Evolutionary conservation across 2,797 vertebrate genomes (phyloP).

Genomic region (Protosalanx chinensis): DNA sequence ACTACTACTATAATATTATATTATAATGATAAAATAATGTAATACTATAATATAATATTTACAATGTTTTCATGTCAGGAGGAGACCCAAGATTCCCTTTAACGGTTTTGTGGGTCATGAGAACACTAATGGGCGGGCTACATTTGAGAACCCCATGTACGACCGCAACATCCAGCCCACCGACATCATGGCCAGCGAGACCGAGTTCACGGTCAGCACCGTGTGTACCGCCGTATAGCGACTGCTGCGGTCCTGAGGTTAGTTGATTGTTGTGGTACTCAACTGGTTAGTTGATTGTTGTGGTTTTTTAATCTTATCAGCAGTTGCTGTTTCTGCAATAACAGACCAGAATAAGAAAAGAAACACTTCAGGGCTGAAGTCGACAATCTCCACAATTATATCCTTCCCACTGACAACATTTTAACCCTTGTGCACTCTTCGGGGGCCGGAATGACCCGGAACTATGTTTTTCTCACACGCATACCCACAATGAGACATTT

Average conservation of each 20-base stretch:
- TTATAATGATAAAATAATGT: background rate
- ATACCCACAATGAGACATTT: too few relatives aligned
- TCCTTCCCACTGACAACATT: too few relatives aligned
- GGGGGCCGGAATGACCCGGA: too few relatives aligned
- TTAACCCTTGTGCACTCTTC: too few relatives aligned
- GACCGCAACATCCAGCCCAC: constrained; percentile 95
- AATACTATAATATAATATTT: background rate
- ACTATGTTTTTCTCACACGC: too few relatives aligned
- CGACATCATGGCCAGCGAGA: constrained; percentile 90
- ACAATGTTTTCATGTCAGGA: constrained; percentile 65
- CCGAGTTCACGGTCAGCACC: constrained; percentile 98
- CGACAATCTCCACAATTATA: too few relatives aligned
- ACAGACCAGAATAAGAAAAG: background rate
- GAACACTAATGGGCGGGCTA: constrained; percentile 92
- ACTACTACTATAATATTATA: background rate
- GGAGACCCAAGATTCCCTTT: constrained; percentile 98
- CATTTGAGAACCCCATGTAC: constrained; percentile 98
- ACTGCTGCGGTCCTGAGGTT: constrained; percentile 66
- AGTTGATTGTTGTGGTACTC: constrained; percentile 20
- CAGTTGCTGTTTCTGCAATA: too few relatives aligned
- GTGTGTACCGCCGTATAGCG: constrained; percentile 99
- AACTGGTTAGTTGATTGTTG: constrained; percentile 58
- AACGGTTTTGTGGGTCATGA: constrained; percentile 96
- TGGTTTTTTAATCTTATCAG: too few relatives aligned
- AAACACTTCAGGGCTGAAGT: too few relatives aligned